Evolutionary conservation across 2,113 vertebrate genomes (phyloP).

Genomic region (Spilogale gracilis): DNA sequence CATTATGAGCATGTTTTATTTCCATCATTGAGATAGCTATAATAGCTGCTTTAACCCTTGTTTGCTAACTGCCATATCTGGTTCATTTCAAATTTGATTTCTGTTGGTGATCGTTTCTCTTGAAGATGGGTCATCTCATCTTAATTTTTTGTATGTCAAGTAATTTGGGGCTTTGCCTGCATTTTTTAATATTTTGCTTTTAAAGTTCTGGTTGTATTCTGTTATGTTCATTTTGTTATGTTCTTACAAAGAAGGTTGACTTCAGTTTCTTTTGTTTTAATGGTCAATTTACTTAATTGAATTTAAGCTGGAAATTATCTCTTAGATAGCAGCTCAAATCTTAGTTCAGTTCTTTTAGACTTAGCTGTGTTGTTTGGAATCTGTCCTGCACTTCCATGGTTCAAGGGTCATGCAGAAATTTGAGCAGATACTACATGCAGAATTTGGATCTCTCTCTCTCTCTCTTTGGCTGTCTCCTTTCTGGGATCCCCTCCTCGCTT

Average conservation of each 20-base stretch:
- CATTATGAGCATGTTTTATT: background rate
- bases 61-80: slow-evolving; percentile 38
- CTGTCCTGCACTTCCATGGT: background rate
- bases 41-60: slow-evolving; percentile 42
- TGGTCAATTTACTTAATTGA: slow-evolving; percentile 43
- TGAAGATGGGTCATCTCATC: background rate
- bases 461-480: background rate
- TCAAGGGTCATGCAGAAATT: background rate
- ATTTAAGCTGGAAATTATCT: slow-evolving; percentile 38
- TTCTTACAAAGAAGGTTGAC: slow-evolving; percentile 32
- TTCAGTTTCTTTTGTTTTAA: slow-evolving; percentile 48
- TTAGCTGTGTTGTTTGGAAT: slow-evolving; percentile 23
- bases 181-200: slow-evolving; percentile 20
- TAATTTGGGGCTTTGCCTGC: slow-evolving; percentile 6
- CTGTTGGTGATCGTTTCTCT: slow-evolving; percentile 37
- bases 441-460: background rate
- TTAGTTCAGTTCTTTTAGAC: slow-evolving; percentile 41
- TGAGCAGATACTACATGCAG: slow-evolving; percentile 8
- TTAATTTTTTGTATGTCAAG: background rate
- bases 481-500: background rate
- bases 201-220: slow-evolving; percentile 15
- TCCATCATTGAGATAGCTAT: background rate
- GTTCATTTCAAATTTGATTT: slow-evolving; percentile 36
- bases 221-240: background rate
- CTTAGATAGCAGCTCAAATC: slow-evolving; percentile 23